Evolutionary conservation across 2,888 invertebrate species (phyloP), one percentile per base, ranked within the genome.

Genomic region (Nymphalis urticae): DNA sequence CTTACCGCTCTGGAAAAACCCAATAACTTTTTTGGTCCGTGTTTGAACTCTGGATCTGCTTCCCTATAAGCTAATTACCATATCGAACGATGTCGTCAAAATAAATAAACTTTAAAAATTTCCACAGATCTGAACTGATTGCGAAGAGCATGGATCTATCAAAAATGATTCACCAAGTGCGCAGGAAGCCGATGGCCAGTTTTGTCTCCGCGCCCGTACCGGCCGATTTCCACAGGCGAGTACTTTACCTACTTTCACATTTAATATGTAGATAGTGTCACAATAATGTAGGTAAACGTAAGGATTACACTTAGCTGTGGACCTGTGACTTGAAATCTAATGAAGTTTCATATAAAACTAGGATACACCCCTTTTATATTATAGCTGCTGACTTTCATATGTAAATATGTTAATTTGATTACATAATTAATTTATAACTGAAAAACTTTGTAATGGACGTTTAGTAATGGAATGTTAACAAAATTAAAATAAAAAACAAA

Each of bases 161-260:
- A 0, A 94, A 96, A 77, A 96, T 96, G 94, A 97, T 98, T 75
- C 95, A 96, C 80, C 96, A 96, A 81, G 95, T 97, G 51, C 95
- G 97, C 68, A 95, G 96, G 80, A 97, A 97, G 84, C 97, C 97
- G 0, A 97, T 97, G 95, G 95, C 97, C 4, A 97, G 96, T 83
- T 97, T 97, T 85, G 96, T 97, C 64, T 96, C 97, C 63, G 96
- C 97, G 32, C 96, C 97, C 0, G 97, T 98, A 75, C 96, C 97
- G 73, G 97, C 97, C 60, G 97, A 98, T 93, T 98, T 98, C 87
- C 96, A 96, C 78, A 97, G 96, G 97, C 95, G 84, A 85, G 86
- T 84, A 68, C n/a, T 24, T 58, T 21, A 54, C 27, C 48, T 36
- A 36, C 59, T 64, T 60, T 67, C 66, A 16, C 50, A 42, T 56